Evolutionary conservation across 2,888 invertebrate species (phyloP), one percentile per base, ranked within the genome.

Genomic region (Nysson spinosus): DNA sequence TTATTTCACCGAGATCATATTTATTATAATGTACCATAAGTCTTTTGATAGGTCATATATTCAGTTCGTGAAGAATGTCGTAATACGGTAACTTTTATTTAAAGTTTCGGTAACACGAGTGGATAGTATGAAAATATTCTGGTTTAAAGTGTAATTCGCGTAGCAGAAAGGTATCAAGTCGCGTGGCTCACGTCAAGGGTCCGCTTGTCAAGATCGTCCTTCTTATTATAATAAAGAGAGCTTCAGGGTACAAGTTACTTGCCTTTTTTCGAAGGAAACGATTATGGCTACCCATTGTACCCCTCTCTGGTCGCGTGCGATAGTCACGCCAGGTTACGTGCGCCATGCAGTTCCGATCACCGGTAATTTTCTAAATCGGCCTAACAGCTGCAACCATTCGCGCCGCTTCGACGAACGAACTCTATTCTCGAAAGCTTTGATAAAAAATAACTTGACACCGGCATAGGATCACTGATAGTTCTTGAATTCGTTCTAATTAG

Each of bases 281-380:
- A 80, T 80, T 76, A 75, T 46, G 54, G 51, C 19, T 11, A 3
- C 47, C 73, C 62, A 77, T 78, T 74, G 70, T 68, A 37, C 26
- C 47, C 40, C n/a, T n/a, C 37, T 52, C 62, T 62, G 75, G 78
- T 81, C 83, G 80, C 83, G 82, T 79, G 82, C 81, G 76, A 76
- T 69, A 73, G 82, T 81, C 82, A 79, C 81, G 82, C 78, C 73
- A 80, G 35, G 68, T 76, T 77, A 65, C 66, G 66, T 72, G 72
- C 50, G 35, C 50, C 42, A 49, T 60, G 42, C 28, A 57, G 35
- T 28, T 43, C 22, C 24, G 46, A 61, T 62, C 62, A 57, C 11
- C 51, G 40, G 69, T 42, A 82, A 82, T 82, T 81, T 80, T 82
- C 80, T 74, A 83, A 82, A 82, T 80, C 77, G 73, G 52, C 43